These are phyloP conservation scores for Chauna torquata DNA, from an alignment of 2,113 vertebrate species.

Conservation along the genomic window DNA sequence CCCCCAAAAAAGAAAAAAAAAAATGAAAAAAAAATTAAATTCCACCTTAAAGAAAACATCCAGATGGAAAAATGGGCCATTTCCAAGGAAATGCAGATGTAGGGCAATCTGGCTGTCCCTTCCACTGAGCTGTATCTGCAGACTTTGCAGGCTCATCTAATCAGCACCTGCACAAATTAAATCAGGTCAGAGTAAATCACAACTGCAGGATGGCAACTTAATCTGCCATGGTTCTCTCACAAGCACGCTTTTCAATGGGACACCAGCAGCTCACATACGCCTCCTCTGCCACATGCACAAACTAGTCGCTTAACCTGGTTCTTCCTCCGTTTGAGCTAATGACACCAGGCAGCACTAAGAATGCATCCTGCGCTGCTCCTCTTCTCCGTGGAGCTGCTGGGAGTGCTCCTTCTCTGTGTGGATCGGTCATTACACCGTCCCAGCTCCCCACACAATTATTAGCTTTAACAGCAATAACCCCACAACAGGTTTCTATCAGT, in stretches of 20 bases:
- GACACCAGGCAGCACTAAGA: background rate
- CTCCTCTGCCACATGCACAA: background rate
- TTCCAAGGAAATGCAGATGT: background rate
- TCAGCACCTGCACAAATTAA: background rate
- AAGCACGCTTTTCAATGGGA: background rate
- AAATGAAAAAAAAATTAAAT: background rate
- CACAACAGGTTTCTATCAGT: background rate
- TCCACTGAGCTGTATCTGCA: background rate
- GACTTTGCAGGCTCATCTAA: background rate
- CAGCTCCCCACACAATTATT: rapidly evolving
- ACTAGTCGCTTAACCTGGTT: background rate
- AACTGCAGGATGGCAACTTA: background rate
- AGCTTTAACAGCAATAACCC: background rate
- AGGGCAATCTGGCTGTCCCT: background rate
- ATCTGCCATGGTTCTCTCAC: background rate
- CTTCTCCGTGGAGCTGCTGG: background rate
- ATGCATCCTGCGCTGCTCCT: background rate
- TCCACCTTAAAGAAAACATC: background rate
- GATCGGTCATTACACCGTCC: background rate
- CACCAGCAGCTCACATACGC: background rate
- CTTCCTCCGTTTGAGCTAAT: rapidly evolving
- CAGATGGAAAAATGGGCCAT: background rate
- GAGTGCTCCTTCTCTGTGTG: background rate
- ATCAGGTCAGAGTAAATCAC: background rate
- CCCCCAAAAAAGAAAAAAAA: background rate